Percentiles rank a stretch among this genome's conserved stretches.
phyloP scores from a whole-genome alignment of 2,113 vertebrate species.

The Solenodon paradoxus region DNA sequence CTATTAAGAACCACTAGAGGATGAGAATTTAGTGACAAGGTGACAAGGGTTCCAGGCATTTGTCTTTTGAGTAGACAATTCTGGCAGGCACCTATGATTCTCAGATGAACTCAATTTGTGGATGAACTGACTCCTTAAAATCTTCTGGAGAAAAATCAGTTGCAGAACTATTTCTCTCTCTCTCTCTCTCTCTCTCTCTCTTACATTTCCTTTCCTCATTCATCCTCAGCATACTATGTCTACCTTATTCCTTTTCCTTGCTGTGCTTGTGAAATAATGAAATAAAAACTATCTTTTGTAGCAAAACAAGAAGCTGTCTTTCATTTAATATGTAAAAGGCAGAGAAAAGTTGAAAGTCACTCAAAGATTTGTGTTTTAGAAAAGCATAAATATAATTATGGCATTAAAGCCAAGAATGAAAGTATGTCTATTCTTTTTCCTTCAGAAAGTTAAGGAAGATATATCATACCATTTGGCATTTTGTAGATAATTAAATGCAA shows the following conservation, averaged over 20 bases:
- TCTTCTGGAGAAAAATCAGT: neutral
- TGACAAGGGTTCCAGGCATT: neutral
- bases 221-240: neutral
- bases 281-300: neutral
- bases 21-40: fast-evolving
- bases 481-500: neutral
- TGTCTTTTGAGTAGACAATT: neutral
- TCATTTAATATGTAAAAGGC: conserved; percentile 8
- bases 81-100: neutral
- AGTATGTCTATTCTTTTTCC: neutral
- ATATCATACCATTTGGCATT: neutral
- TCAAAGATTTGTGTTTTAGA: neutral
- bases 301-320: neutral
- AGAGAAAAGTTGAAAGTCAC: neutral
- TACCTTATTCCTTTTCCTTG: neutral
- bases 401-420: neutral
- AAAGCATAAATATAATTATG: neutral
- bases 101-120: neutral
- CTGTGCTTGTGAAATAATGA: neutral
- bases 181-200: neutral
- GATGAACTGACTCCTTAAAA: neutral
- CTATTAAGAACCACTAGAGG: neutral
- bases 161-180: neutral
- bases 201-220: neutral
- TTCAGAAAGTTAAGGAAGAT: neutral